Percentiles rank a stretch among this genome's conserved stretches.
Conservation (phyloP, 1,140 invertebrate species). For the Dendroctonus valens region DNA sequence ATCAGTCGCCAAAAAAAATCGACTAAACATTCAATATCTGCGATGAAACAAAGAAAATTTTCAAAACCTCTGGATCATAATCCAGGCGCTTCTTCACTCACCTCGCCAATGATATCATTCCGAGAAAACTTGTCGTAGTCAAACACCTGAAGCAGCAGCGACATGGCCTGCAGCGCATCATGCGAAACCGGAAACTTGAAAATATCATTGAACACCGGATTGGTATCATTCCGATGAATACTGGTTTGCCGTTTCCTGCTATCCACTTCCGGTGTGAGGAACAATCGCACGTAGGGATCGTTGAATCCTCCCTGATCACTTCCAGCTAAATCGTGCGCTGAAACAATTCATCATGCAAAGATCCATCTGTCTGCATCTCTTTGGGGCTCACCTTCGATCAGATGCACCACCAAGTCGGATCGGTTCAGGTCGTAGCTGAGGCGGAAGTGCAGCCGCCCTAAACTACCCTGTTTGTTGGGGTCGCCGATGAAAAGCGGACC, state of each 20-base stretch:
- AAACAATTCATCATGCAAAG: slow-evolving; percentile 36
- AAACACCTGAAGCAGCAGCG: slow-evolving; percentile 67
- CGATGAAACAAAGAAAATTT: neutral
- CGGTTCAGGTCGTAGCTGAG: slow-evolving; percentile 87
- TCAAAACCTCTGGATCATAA: no score
- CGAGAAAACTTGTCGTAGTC: slow-evolving; percentile 62
- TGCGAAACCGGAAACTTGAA: slow-evolving; percentile 84
- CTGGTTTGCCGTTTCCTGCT: slow-evolving; percentile 76
- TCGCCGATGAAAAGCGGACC: slow-evolving; percentile 69
- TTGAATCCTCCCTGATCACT: slow-evolving; percentile 82
- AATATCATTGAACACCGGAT: slow-evolving; percentile 79
- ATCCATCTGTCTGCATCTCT: neutral
- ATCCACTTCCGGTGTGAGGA: slow-evolving; percentile 76
- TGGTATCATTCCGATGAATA: slow-evolving; percentile 73
- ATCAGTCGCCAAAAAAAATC: no score
- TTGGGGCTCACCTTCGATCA: slow-evolving; percentile 74
- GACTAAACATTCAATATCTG: neutral
- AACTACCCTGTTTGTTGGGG: slow-evolving; percentile 57
- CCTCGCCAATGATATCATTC: slow-evolving; percentile 76
- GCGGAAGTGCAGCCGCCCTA: slow-evolving; percentile 79
- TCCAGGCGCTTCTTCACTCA: slow-evolving; percentile 6
- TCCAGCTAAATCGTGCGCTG: slow-evolving; percentile 78
- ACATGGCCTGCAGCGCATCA: slow-evolving; percentile 74
- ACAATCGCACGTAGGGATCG: slow-evolving; percentile 80
- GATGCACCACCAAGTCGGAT: slow-evolving; percentile 81